Conservation (phyloP, 2,888 invertebrate species). For the Rhamnusium bicolor region DNA sequence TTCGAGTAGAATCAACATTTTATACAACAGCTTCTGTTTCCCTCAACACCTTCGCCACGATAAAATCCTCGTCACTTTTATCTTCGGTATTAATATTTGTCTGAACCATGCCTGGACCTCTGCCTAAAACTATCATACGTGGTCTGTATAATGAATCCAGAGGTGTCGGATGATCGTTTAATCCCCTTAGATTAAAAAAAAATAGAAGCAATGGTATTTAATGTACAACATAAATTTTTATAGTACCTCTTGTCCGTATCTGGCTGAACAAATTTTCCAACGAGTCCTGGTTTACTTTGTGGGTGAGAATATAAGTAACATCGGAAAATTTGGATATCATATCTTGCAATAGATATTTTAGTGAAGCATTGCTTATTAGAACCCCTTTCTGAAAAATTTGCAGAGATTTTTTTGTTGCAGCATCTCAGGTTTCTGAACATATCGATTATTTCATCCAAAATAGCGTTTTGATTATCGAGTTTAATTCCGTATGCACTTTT, state of each 20-base stretch:
- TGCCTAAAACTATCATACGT: slow-evolving; percentile 51
- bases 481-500: no score
- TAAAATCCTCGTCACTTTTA: slow-evolving; percentile 25
- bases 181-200: slow-evolving; percentile 40
- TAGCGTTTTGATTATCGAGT: no score
- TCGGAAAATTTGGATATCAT: no score
- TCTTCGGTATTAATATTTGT: slow-evolving; percentile 14
- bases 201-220: not conserved
- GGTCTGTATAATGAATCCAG: slow-evolving; percentile 48
- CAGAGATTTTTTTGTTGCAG: no score
- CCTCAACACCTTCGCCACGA: slow-evolving; percentile 22
- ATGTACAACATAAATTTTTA: not conserved
- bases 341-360: no score
- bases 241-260: slow-evolving; percentile 36
- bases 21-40: slow-evolving; percentile 1
- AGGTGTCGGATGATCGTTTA: slow-evolving; percentile 53
- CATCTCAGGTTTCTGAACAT: no score
- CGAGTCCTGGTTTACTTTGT: slow-evolving; percentile 40
- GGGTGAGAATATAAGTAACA: no score
- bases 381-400: no score
- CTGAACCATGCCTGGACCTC: slow-evolving; percentile 36
- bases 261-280: slow-evolving; percentile 47
- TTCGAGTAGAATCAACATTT: not conserved
- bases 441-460: no score
- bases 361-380: no score